phyloP scores from a whole-genome alignment of 1,140 invertebrate genomes.

The Drosophila pseudoananassae region DNA sequence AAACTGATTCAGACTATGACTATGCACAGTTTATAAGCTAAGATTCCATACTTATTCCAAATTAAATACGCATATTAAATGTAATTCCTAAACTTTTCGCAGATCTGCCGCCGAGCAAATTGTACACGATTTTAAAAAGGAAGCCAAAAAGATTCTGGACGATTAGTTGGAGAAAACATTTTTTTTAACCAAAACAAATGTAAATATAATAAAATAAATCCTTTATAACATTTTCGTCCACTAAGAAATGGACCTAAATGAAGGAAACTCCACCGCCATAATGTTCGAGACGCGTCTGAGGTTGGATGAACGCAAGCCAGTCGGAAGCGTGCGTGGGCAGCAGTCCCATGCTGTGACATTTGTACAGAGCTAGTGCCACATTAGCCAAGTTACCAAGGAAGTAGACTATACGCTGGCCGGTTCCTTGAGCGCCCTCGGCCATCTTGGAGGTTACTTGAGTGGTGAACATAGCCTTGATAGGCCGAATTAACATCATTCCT shows the following conservation, averaged over 20 bases:
- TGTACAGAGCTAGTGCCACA: constrained; percentile 97
- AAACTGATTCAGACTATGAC: too few relatives aligned
- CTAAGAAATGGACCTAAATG: constrained; percentile 61
- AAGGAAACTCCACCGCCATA: constrained; percentile 93
- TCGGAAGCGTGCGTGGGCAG: constrained; percentile 98
- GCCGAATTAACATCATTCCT: constrained; percentile 98
- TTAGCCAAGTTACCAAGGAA: constrained; percentile 97
- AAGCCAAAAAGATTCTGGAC: constrained; percentile 71
- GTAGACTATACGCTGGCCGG: constrained; percentile 97
- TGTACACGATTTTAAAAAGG: constrained; percentile 71
- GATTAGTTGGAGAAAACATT: constrained; percentile 53
- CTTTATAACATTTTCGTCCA: constrained; percentile 1
- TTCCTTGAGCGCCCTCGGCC: constrained; percentile 96
- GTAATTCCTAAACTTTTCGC: constrained; percentile 1
- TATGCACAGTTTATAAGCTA: too few relatives aligned
- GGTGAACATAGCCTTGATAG: constrained; percentile 96
- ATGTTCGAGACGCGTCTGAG: constrained; percentile 94
- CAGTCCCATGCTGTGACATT: constrained; percentile 99
- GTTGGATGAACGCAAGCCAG: constrained; percentile 99
- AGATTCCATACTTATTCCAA: background rate
- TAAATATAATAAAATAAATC: constrained; percentile 65
- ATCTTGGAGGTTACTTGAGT: constrained; percentile 97
- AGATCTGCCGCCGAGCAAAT: constrained; percentile 68
- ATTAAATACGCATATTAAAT: background rate
- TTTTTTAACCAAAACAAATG: constrained; percentile 46